Conservation (phyloP, 2,113 vertebrate genomes). For the Thunnus maccoyii region DNA sequence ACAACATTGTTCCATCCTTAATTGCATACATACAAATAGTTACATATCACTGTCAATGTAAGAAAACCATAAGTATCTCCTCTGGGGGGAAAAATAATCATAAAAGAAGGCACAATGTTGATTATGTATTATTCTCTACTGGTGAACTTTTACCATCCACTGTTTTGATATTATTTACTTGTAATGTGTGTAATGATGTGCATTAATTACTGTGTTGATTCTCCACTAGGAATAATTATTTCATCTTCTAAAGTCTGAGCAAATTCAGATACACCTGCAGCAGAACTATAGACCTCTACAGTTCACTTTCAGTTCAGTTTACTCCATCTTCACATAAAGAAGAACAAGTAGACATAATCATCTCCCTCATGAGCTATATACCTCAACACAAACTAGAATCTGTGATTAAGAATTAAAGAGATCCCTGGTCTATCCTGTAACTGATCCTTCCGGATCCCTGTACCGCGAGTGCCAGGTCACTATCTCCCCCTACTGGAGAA, state of each 20-base stretch:
- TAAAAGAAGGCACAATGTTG: too few species aligned
- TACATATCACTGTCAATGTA: too few species aligned
- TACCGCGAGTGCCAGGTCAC: slow-evolving; percentile 36
- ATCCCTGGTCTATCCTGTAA: neutral
- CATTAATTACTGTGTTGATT: neutral
- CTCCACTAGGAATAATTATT: neutral
- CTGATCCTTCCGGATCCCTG: slow-evolving; percentile 4
- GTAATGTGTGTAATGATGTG: too few species aligned
- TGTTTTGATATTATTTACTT: too few species aligned
- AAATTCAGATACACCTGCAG: neutral
- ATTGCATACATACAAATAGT: neutral
- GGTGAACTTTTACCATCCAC: too few species aligned
- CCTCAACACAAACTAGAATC: slow-evolving; percentile 11
- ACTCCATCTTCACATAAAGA: neutral
- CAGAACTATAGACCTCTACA: neutral
- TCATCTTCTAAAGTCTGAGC: neutral
- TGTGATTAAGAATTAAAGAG: slow-evolving; percentile 40
- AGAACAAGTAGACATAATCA: neutral
- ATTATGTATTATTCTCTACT: neutral
- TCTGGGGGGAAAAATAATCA: too few species aligned
- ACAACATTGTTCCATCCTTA: neutral
- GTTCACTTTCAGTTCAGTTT: neutral
- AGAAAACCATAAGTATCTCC: too few species aligned
- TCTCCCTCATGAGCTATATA: neutral
- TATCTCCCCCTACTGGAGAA: slow-evolving; percentile 75